Base-by-base conservation (phyloP, 2,888 invertebrate species). In the Spisula subtruncata region DNA sequence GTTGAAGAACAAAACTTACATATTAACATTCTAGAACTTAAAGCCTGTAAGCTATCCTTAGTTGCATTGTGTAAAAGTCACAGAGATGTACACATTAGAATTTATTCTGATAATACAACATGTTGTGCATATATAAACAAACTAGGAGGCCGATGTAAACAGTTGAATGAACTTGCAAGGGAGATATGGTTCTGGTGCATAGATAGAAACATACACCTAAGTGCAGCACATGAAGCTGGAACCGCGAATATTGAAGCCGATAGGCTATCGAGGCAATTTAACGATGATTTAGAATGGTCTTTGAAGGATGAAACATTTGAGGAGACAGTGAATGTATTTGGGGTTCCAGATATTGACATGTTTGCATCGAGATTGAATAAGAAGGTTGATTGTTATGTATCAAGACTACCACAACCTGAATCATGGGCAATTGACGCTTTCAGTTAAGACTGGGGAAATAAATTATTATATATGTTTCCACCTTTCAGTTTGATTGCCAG, bases 41-140 rank as follows among this genome's bases (percentile, higher is more conserved):
- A 88, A 85, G 88, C 88, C 18, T 75, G 89, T 85, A 20, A 89
- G 87, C 83, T 90, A 85, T 25, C 80, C 6, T 29, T 85, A 6
- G 12, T 51, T 16, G 8, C 80, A 25, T 56, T 85, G 5, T 85
- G 85, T 41, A 85, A 85, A 35, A n/a, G n/a, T n/a, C 56, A 35
- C 2, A 54, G 25, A 4, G 14, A 4, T 25, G 16, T 6, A 32
- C 85, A 85, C 80, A 56, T 85, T n/a, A 5, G 75, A 0, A 82
- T 83, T 51, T 87, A 75, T 8, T 83, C 35, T 29, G 87, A 87
- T 54, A 87, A 87, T 32, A 75, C 87, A 0, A 87, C 82, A 12
- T 54, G 35, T 25, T 82, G 82, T 75, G 32, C 87, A 8, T 87
- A 82, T 32, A 51, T 87, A 2, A 87, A 87, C 51, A 87, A 82